Conservation (phyloP, 1,140 invertebrate genomes). For the Drosophila equinoxialis region DNA sequence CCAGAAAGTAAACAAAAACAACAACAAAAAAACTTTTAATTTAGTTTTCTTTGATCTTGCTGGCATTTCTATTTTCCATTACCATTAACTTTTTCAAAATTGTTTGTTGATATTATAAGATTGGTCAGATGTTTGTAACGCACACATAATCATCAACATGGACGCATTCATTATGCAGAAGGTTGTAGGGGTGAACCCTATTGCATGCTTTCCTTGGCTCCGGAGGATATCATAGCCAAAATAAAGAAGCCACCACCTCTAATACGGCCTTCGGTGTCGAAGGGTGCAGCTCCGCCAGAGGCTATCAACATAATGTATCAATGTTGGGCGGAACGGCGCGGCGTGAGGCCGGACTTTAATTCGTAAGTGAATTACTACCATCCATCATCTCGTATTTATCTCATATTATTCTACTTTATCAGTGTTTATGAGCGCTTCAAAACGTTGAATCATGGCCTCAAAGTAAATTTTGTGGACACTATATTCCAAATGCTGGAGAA, state of each 20-base stretch:
- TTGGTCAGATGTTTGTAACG: no score
- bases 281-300: conserved; percentile 95
- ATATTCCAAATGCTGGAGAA: conserved; percentile 98
- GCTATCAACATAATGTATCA: conserved; percentile 95
- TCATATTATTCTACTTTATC: not conserved
- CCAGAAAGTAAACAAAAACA: not conserved
- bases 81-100: not conserved
- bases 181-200: conserved; percentile 94
- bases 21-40: not conserved
- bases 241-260: conserved; percentile 94
- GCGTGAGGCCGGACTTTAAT: conserved; percentile 94
- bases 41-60: not conserved
- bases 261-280: conserved; percentile 95
- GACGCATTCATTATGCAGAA: conserved; percentile 90
- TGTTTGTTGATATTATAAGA: conserved; percentile 4
- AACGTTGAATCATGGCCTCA: conserved; percentile 85
- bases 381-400: not conserved
- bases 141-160: conserved; percentile 83
- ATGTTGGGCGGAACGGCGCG: conserved; percentile 93
- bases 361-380: conserved; percentile 56
- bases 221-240: conserved; percentile 96
- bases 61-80: not conserved
- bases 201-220: conserved; percentile 93
- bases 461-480: conserved; percentile 97
- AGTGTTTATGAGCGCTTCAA: conserved; percentile 82